A percentile compares a stretch with the other conserved stretches of the same genome.
Conservation (phyloP, 1,140 invertebrate genomes). For the Eumeta japonica region DNA sequence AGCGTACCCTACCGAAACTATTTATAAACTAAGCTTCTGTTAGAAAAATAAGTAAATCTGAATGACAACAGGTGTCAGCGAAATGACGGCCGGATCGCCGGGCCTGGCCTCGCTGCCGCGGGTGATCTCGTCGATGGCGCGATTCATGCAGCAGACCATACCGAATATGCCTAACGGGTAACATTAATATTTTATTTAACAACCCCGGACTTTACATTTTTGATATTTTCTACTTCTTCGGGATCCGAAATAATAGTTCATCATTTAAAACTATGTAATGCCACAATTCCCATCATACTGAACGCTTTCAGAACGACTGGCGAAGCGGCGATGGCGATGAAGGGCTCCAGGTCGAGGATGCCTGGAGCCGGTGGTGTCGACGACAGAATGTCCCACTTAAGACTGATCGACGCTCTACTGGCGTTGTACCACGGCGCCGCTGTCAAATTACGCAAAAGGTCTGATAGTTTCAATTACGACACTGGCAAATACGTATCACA, state of each 20-base stretch:
- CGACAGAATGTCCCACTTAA: constrained; percentile 49
- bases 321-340: constrained; percentile 38
- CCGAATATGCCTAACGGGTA: constrained; percentile 35
- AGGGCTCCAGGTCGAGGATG: constrained; percentile 42
- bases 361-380: constrained; percentile 51
- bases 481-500: not conserved
- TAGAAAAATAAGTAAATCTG: too few relatives aligned
- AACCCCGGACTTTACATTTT: too few relatives aligned
- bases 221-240: too few relatives aligned
- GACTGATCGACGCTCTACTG: constrained; percentile 68
- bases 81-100: constrained; percentile 41
- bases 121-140: constrained; percentile 47
- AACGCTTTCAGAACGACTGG: constrained; percentile 28
- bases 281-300: too few relatives aligned
- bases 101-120: constrained; percentile 42
- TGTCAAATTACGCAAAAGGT: constrained; percentile 71
- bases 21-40: too few relatives aligned
- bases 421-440: constrained; percentile 69
- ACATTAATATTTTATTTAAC: too few relatives aligned
- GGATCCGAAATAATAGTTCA: too few relatives aligned
- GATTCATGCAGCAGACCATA: constrained; percentile 38
- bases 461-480: not conserved
- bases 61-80: constrained; percentile 39
- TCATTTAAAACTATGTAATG: too few relatives aligned
- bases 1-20: too few relatives aligned